Evolutionary conservation across 37 sponge, comb jelly and placozoan species (phyloP).

Genomic region (Hexactinellida sp.): DNA sequence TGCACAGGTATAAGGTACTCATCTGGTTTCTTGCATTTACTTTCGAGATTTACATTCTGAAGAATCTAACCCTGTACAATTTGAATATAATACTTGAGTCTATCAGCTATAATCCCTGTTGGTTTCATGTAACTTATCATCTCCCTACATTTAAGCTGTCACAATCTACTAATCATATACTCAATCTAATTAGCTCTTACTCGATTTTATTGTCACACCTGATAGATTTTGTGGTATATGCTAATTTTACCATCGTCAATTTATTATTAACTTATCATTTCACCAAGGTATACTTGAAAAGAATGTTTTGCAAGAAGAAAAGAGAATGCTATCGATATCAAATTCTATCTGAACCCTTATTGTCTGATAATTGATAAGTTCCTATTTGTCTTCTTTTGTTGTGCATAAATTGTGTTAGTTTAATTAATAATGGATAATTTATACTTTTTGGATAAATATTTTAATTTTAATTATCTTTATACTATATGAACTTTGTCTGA

Average conservation of each 20-base stretch:
- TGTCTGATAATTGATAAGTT: too few species aligned
- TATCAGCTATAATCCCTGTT: background rate
- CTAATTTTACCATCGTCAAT: background rate
- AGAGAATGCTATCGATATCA: background rate
- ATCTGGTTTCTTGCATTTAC: background rate
- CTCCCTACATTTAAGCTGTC: background rate
- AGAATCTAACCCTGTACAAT: background rate
- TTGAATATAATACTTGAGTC: background rate
- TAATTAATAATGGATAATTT: too few species aligned
- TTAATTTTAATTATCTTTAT: too few species aligned
- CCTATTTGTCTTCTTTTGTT: too few species aligned
- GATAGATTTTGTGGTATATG: background rate
- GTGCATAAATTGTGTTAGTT: too few species aligned
- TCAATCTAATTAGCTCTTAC: background rate
- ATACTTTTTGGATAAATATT: too few species aligned
- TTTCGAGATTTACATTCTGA: background rate
- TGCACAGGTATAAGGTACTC: background rate
- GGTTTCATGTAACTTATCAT: background rate
- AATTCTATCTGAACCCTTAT: background rate
- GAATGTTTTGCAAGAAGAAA: background rate
- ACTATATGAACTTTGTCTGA: too few species aligned
- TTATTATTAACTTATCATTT: background rate
- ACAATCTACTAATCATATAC: background rate
- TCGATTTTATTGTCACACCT: background rate
- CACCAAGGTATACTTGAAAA: background rate